phyloP scores from a whole-genome alignment of 2,797 vertebrate species.

The Okamejei kenojei region DNA sequence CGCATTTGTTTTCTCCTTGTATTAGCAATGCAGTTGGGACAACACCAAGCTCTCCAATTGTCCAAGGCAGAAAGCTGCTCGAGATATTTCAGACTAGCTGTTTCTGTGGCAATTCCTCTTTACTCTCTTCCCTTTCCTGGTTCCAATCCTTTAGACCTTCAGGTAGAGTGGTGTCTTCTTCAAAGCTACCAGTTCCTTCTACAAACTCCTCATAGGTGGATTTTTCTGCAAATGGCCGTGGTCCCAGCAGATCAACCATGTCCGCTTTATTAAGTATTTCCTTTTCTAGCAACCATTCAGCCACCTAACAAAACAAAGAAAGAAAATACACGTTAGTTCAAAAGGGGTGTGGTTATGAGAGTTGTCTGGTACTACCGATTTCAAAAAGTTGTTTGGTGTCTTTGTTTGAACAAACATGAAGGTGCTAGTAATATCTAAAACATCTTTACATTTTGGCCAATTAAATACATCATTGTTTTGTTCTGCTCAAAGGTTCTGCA shows the following conservation, averaged over 20 bases:
- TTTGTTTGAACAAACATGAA: background rate
- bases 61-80: background rate
- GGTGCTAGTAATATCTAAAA: background rate
- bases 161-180: constrained; percentile 66
- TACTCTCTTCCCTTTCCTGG: constrained; percentile 45
- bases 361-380: background rate
- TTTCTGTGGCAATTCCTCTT: constrained; percentile 42
- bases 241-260: constrained; percentile 66
- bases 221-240: constrained; percentile 64
- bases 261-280: constrained; percentile 69
- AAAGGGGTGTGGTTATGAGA: background rate
- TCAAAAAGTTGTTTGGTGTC: background rate
- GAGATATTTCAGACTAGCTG: background rate
- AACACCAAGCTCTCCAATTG: background rate
- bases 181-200: constrained; percentile 66
- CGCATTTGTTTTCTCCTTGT: background rate
- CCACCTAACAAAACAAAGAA: constrained; percentile 55
- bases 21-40: background rate
- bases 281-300: constrained; percentile 61
- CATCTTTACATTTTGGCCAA: background rate
- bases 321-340: background rate
- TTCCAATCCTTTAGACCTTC: constrained; percentile 67
- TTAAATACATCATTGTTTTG: no score
- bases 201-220: constrained; percentile 70
- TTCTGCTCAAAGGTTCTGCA: background rate